Evolutionary conservation across 2,797 vertebrate genomes (phyloP), one percentile per base, ranked within the genome.

Genomic region (Coranthus polyacanthus): DNA sequence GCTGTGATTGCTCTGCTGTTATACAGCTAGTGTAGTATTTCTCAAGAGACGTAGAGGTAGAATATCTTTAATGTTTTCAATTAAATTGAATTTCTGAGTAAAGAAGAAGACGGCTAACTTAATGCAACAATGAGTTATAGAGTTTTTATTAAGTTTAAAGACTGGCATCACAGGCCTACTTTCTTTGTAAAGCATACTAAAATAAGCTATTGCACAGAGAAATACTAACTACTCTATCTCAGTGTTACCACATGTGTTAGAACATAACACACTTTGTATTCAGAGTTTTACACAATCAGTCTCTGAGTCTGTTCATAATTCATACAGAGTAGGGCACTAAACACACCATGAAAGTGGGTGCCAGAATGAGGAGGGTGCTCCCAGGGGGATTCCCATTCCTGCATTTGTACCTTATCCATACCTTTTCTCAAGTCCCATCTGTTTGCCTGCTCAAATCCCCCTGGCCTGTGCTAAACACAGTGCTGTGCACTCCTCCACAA

Each of bases 361-460:
- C 85, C 75, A 79, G 84, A 84, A 84, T 65, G 76, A 83, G 88
- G 82, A 87, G 87, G 84, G 82, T 42, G 77, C 68, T 90, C 88
- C 81, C 83, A 42, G 20, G 82, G 82, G 88, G 77, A 85, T 83
- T 76, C 80, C 84, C 67, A 63, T 68, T 88, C 77, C 81, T 77
- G 64, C 67, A 85, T 91, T 86, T 79, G 81, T 82, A 88, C 86
- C 87, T 85, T 90, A 92, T 91, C 88, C 90, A 87, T 93, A 93
- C 90, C 92, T 93, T 91, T 87, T 83, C 81, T 85, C 81, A 67
- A 82, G 83, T 87, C 89, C 87, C 93, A 94, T 94, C 91, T 93
- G 93, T 94, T 92, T 93, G 91, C 84, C 84, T 84, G 89, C 85
- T 90, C 83, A 92, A 93, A 92, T 94, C 93, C 92, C 93, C 58